Conservation (phyloP, 30 jellyfish, hydroid and myxozoan species). For the Nemopilema nomurai region DNA sequence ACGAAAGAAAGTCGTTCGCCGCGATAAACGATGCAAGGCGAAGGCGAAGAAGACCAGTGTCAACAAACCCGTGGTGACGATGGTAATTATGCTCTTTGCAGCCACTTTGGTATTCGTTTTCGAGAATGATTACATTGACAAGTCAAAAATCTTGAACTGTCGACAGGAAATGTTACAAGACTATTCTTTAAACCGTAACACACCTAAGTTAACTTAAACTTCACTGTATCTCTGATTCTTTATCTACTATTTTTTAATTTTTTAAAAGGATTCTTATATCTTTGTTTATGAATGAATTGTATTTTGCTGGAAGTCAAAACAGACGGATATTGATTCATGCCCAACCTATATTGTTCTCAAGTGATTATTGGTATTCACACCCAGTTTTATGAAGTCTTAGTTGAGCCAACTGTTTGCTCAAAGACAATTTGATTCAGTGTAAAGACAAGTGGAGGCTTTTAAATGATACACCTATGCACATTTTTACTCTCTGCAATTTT, state of each 20-base stretch:
- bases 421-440: background rate
- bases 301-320: background rate
- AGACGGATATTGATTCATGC: background rate
- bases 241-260: no score
- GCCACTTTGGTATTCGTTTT: background rate
- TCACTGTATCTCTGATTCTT: no score
- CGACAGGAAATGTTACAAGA: background rate
- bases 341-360: background rate
- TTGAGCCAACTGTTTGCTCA: background rate
- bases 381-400: background rate
- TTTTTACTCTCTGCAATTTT: no score
- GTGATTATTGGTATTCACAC: conserved; percentile 21
- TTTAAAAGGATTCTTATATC: background rate
- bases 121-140: background rate
- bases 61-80: conserved; percentile 8
- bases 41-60: background rate
- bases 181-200: no score
- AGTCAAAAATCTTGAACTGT: background rate
- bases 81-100: conserved; percentile 4
- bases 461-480: no score
- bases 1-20: conserved; percentile 14
- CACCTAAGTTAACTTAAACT: no score
- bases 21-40: conserved; percentile 18
- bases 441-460: background rate
- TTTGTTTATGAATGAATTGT: background rate